Base-by-base conservation (phyloP, 2,797 vertebrate species). In the Sciurus vulgaris region DNA sequence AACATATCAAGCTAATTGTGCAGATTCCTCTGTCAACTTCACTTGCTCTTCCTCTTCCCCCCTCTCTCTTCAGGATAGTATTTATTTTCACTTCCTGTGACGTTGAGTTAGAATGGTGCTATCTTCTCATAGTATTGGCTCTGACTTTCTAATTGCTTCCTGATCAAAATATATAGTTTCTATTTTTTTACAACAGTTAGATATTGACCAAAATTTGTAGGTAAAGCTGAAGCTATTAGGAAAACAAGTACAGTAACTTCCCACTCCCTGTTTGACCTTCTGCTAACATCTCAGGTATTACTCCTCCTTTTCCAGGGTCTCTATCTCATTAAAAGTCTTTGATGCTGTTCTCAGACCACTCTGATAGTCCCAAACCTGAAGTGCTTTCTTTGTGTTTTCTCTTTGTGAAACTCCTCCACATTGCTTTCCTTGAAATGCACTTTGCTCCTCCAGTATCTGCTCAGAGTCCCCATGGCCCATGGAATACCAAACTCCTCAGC, bases 61-160 rank as follows among this genome's bases (percentile, higher is more conserved):
- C 2, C 1, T 49, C 7, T 67, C 7, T 67, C 59, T 54, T 65
- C 7, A 41, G 35, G 54, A 67, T 54, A 85, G 38, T 96, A 56
- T 47, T 91, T 92, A 54, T 47, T 96, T 95, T 86, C 35, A 76
- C 30, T n/a, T 18, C 3, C 49, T 49, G n/a, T 89, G 15, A 5
- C 35, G 72, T 59, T 89, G 86, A 95, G 10, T 86, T 70, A 84
- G 28, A 93, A 88, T 56, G 26, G 38, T 77, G 24, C 47, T 33
- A 59, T 93, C 28, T 90, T 30, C 54, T 93, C 12, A 49, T 4
- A 69, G 33, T 59, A 67, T 49, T 86, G 69, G 44, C 17, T 63
- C 72, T 67, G 56, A 84, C 6, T 91, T 89, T 87, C 61, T 70
- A 83, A 83, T 65, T 74, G 65, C 35, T 91, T 95, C 15, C 35